Conservation (phyloP, 2,113 vertebrate species). For the Calonectris borealis region DNA sequence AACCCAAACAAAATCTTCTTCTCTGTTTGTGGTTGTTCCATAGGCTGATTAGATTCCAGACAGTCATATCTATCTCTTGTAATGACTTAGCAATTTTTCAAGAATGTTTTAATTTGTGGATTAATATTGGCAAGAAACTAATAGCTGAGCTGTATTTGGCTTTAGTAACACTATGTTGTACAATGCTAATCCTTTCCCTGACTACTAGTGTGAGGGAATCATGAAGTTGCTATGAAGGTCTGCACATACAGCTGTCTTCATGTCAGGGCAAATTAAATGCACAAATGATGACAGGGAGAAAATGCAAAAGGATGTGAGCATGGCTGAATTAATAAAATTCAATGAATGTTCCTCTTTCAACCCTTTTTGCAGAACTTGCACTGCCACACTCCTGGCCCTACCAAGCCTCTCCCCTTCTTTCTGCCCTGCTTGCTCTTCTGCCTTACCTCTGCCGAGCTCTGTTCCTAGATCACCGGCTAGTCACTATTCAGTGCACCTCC, state of each 20-base stretch:
- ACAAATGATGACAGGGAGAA: background rate
- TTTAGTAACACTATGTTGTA: background rate
- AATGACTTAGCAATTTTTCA: conserved; percentile 6
- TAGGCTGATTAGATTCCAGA: background rate
- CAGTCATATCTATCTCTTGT: background rate
- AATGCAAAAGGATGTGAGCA: background rate
- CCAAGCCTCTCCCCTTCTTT: background rate
- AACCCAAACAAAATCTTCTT: background rate
- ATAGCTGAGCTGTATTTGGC: background rate
- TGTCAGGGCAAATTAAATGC: background rate
- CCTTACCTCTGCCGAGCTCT: background rate
- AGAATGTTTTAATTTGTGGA: background rate
- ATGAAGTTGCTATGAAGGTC: background rate
- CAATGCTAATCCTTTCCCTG: background rate
- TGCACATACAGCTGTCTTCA: background rate
- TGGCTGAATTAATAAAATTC: background rate
- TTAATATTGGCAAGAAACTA: background rate
- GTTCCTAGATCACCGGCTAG: background rate
- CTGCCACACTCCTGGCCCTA: background rate
- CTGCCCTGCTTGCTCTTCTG: background rate
- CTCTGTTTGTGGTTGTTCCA: background rate
- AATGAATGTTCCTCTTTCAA: background rate
- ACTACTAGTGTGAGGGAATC: background rate
- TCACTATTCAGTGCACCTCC: background rate
- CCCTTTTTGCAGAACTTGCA: background rate